A percentile compares a stretch with the other conserved stretches of the same genome.
phyloP scores from a whole-genome alignment of 92 coral and sea anemone species.

The Porites divaricata region DNA sequence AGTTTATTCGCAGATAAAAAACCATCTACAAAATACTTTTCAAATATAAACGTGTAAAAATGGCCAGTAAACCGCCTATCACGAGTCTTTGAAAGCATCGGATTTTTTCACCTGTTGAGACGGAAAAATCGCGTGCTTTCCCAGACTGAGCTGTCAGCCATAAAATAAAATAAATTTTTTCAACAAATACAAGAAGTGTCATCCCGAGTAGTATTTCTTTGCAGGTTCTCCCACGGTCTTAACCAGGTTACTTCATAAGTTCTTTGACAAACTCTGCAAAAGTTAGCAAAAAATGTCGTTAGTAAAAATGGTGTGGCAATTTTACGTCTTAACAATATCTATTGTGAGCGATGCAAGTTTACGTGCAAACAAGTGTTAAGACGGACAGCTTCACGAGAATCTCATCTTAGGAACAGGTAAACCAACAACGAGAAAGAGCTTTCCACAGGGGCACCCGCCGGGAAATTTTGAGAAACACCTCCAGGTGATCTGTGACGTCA shows the following conservation, averaged over 20 bases:
- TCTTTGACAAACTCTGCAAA: conserved; percentile 65
- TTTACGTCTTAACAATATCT: no score
- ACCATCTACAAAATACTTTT: conserved; percentile 21
- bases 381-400: no score
- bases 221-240: neutral
- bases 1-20: conserved; percentile 26
- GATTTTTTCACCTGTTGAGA: neutral
- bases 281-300: neutral
- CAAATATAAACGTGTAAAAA: conserved; percentile 4
- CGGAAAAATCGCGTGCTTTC: neutral
- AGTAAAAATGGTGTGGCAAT: no score
- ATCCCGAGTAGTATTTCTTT: conserved; percentile 17
- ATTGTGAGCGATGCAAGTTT: no score
- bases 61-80: neutral
- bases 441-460: no score
- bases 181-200: conserved; percentile 6
- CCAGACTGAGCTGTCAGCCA: neutral
- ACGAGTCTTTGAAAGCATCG: conserved; percentile 4
- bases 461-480: no score
- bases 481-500: no score
- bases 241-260: conserved; percentile 39
- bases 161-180: conserved; percentile 5
- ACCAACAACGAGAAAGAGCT: no score
- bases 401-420: no score
- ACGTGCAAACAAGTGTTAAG: no score